Evolutionary conservation across 2,113 vertebrate genomes (phyloP).

Genomic region (Phylloscopus whistleri): DNA sequence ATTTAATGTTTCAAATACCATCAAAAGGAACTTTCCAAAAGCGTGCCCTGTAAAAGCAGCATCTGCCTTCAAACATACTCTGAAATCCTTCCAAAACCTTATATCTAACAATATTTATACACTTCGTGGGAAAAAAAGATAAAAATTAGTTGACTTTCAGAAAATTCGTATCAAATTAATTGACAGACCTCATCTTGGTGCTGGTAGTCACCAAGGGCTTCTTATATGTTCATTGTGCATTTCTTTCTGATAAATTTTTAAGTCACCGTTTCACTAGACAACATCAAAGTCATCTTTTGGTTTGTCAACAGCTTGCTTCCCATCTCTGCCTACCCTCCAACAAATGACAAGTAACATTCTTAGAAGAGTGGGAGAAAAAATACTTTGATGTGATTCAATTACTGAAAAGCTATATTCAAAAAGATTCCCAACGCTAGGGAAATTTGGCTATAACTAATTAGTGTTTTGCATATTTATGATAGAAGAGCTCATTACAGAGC

Average conservation of each 20-base stretch:
- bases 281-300: background rate
- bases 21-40: background rate
- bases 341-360: background rate
- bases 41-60: background rate
- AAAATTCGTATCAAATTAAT: background rate
- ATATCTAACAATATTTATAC: background rate
- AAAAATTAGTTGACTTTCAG: background rate
- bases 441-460: constrained; percentile 1
- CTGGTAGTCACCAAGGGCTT: background rate
- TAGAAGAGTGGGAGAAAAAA: constrained; percentile 1
- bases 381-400: constrained; percentile 27
- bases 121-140: rapidly evolving
- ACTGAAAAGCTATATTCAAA: constrained; percentile 13
- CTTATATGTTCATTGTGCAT: background rate
- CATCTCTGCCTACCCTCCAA: background rate
- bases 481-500: constrained; percentile 5
- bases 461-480: background rate
- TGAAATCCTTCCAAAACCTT: background rate
- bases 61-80: background rate
- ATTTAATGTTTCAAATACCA: background rate
- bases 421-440: constrained; percentile 1
- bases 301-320: constrained; percentile 9
- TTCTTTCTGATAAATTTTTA: background rate
- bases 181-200: background rate
- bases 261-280: background rate